Evolutionary conservation across 53 echinoderm and acorn worm genomes (phyloP), one percentile per base, ranked within the genome.

Genomic region (Patiria pectinifera): DNA sequence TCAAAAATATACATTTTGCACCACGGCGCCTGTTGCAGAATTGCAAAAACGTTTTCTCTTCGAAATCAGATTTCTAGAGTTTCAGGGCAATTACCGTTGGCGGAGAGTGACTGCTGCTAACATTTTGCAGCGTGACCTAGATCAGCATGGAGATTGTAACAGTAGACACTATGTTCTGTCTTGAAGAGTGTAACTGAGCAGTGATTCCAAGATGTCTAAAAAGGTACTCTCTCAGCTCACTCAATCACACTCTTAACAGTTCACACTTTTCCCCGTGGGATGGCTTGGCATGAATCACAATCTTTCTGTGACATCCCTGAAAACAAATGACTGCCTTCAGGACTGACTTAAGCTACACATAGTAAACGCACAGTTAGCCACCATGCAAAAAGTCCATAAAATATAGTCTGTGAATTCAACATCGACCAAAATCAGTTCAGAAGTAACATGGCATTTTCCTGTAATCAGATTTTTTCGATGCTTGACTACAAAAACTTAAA

Each of bases 131-230:
- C 46, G 3, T 16, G 47, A 66, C 78, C 61, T 18, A 88, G 26
- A 78, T 78, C 13, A 62, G 18, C 23, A 77, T 48, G 43, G 59
- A 61, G 59, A 35, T 45, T 59, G 88, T 88, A 78, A 88, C 78
- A 77, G 61, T 26, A 78, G 21, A 48, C 88, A 75, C 4, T 19
- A 14, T 43, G 15, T 58, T 53, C 59, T 43, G 62, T 60, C 35
- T 46, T 77, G 60, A 21, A 78, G 78, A 58, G 60, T 26, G 77
- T 62, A 76, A 88, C 59, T 78, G 44, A 86, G 61, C 14, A 21
- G 43, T 78, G 78, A 88, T 77, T 77, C 78, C 78, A 75, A 75
- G 75, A 86, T 86, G 48, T 75, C 21, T 69, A 47, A 71, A 86
- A 18, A 21, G 75, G 53, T 48, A 86, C 74, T 75, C 48, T 11